Conservation (phyloP, 2,888 invertebrate species). For the Acleris cristana region DNA sequence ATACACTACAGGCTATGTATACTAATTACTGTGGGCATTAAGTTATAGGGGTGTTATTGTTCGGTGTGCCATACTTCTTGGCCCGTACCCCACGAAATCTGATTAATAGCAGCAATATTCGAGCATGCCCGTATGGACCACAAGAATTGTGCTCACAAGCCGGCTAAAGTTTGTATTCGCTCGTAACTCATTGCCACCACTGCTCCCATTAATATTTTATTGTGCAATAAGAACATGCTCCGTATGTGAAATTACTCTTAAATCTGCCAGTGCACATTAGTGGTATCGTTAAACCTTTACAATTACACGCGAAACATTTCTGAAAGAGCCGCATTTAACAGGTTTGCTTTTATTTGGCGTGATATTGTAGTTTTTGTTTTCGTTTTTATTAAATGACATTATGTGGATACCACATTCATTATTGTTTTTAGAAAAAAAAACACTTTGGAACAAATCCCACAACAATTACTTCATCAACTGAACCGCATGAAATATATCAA, state of each 20-base stretch:
- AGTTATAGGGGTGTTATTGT: constrained; percentile 58
- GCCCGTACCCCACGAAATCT: constrained; percentile 57
- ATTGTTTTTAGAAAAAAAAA: too few species aligned
- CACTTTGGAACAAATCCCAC: too few species aligned
- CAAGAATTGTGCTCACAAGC: constrained; percentile 58
- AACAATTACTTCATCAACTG: too few species aligned
- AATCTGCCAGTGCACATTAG: constrained; percentile 19
- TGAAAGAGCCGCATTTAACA: constrained; percentile 14
- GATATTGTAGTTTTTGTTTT: constrained; percentile 48
- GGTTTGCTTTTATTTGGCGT: constrained; percentile 38
- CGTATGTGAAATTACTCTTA: constrained; percentile 26
- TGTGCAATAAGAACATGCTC: constrained; percentile 37
- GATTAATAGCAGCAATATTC: constrained; percentile 78
- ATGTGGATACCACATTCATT: too few species aligned
- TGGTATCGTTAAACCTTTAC: constrained; percentile 5
- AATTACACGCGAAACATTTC: constrained; percentile 14
- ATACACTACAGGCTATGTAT: neutral
- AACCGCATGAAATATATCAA: too few species aligned
- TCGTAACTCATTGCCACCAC: constrained; percentile 47
- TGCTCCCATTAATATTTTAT: constrained; percentile 51
- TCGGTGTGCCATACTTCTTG: constrained; percentile 67
- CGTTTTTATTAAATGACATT: too few species aligned
- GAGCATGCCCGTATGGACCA: constrained; percentile 61
- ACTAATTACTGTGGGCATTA: constrained; percentile 39
- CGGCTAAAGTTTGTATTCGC: constrained; percentile 46